Evolutionary conservation across 2,113 vertebrate species (phyloP), one percentile per base, ranked within the genome.

Genomic region (Solenodon paradoxus): DNA sequence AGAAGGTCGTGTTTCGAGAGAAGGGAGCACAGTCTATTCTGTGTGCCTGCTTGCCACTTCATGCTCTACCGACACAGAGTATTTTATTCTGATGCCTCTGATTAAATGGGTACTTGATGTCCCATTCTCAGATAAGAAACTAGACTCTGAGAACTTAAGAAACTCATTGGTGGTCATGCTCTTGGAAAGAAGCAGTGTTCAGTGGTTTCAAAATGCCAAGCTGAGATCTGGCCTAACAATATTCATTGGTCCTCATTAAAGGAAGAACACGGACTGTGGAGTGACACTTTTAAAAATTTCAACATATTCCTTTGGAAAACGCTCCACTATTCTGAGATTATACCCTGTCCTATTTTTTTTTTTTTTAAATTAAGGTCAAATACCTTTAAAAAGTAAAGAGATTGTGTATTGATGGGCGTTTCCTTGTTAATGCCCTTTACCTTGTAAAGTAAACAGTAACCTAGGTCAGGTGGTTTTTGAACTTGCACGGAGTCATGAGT

Each of bases 311-410:
- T 94, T 85, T 55, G 30, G 22, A 72, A 93, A 92, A 71, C 13
- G 6, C 11, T 49, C 77, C 40, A 81, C 55, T 81, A 42, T 49
- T 80, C 22, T 74, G 45, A 79, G 32, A 57, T 47, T 49, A 82
- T 93, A 7, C 7, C 13, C 10, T n/a, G n/a, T n/a, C n/a, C n/a
- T n/a, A n/a, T n/a, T 57, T 32, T 84, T 3, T 78, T 96, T 96
- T 78, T 63, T 45, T 15, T 85, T 20, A 72, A 32, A n/a, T 42
- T 11, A 68, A n/a, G n/a, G n/a, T n/a, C n/a, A 92, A 83, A 78
- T 92, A 8, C 16, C 57, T 82, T 82, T 94, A 45, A 57, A 90
- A 92, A 78, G 64, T 51, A 72, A 83, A 89, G 38, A 74, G 42
- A 83, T 38, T n/a, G 47, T 24, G 9, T 71, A 64, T 75, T 38